phyloP scores from a whole-genome alignment of 2,888 invertebrate species.

The Apamea monoglypha region DNA sequence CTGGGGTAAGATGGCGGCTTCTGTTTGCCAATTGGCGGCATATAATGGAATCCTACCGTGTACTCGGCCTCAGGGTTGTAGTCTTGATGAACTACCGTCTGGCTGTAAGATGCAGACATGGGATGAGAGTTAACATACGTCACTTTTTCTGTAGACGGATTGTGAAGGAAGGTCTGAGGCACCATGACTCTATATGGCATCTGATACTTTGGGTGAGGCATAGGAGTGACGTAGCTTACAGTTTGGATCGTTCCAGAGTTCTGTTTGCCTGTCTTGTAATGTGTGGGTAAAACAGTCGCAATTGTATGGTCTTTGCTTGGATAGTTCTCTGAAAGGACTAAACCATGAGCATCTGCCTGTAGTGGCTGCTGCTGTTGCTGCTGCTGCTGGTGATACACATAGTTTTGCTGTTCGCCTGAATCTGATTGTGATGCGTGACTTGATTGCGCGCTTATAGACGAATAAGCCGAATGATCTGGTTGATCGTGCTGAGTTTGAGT shows the following conservation, averaged over 20 bases:
- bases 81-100: slow-evolving; percentile 72
- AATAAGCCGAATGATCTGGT: slow-evolving; percentile 74
- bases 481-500: slow-evolving; percentile 71
- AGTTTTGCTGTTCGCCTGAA: slow-evolving; percentile 73
- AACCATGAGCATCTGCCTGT: slow-evolving; percentile 72
- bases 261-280: slow-evolving; percentile 75
- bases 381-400: slow-evolving; percentile 78
- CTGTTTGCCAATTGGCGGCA: slow-evolving; percentile 77
- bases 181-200: slow-evolving; percentile 86
- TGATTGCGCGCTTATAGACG: slow-evolving; percentile 72
- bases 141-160: slow-evolving; percentile 81
- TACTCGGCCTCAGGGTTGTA: slow-evolving; percentile 81
- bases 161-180: slow-evolving; percentile 82
- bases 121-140: slow-evolving; percentile 85
- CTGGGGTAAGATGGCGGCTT: slow-evolving; percentile 80
- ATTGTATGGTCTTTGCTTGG: slow-evolving; percentile 90
- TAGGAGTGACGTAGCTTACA: slow-evolving; percentile 86
- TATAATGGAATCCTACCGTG: slow-evolving; percentile 74
- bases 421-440: slow-evolving; percentile 74
- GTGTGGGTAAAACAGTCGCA: slow-evolving; percentile 87
- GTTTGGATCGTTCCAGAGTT: slow-evolving; percentile 77
- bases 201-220: slow-evolving; percentile 83
- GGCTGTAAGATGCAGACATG: slow-evolving; percentile 75
- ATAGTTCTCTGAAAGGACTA: slow-evolving; percentile 90
- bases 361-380: slow-evolving; percentile 66